These are phyloP conservation scores for Eciton burchellii DNA, from an alignment of 1,140 invertebrate genomes.

Conservation along the genomic window DNA sequence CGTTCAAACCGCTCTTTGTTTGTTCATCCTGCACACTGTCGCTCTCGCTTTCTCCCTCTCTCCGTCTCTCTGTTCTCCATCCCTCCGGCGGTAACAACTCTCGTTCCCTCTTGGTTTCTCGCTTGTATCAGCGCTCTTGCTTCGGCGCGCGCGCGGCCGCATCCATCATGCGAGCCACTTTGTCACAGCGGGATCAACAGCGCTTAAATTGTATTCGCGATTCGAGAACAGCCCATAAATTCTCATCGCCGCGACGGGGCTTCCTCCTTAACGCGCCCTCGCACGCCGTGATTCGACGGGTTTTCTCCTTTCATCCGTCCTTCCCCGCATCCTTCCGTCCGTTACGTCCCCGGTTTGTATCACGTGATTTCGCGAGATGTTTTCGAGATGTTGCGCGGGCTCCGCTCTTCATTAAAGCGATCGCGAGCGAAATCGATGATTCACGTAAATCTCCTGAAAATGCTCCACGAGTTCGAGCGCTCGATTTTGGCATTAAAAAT, in stretches of 20 bases:
- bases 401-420: conserved; percentile 17
- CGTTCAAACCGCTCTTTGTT: conserved; percentile 5
- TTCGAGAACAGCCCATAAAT: conserved; percentile 76
- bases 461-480: too few relatives aligned
- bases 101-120: conserved; percentile 25
- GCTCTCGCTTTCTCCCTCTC: neutral
- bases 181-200: conserved; percentile 78
- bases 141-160: conserved; percentile 61
- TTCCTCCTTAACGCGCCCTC: conserved; percentile 68
- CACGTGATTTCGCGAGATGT: conserved; percentile 29
- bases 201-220: conserved; percentile 79
- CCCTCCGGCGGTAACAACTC: neutral
- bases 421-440: neutral
- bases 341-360: neutral
- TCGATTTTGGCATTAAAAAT: too few relatives aligned
- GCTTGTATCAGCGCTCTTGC: conserved; percentile 33
- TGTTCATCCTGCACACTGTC: conserved; percentile 14
- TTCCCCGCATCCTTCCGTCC: conserved; percentile 20
- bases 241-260: conserved; percentile 73
- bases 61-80: neutral
- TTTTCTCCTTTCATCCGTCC: conserved; percentile 31
- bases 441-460: neutral
- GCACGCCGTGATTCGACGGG: conserved; percentile 63
- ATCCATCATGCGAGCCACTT: conserved; percentile 79
- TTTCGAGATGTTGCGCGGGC: conserved; percentile 14